Conservation (phyloP, 1,140 invertebrate species). For the Drosophila lowei region DNA sequence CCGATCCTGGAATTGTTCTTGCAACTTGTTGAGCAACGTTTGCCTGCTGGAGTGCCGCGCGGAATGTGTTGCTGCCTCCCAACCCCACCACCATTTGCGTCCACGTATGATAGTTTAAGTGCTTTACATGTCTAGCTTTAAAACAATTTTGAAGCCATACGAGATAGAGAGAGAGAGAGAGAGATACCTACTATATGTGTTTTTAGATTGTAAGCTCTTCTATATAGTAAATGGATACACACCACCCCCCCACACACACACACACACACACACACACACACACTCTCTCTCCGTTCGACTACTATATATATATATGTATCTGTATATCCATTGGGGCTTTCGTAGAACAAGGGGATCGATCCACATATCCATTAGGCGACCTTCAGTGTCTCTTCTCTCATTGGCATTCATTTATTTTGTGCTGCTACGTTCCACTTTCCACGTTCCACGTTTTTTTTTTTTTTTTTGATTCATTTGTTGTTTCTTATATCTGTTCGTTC, state of each 20-base stretch:
- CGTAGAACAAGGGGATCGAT: conserved; percentile 21
- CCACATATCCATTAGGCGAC: conserved; percentile 34
- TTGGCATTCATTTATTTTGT: conserved; percentile 73
- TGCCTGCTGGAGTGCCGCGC: conserved; percentile 57
- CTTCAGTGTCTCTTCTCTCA: conserved; percentile 75
- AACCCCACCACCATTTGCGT: background rate
- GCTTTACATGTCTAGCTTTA: conserved; percentile 52
- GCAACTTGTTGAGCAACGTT: conserved; percentile 59
- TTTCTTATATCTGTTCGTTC: conserved; percentile 37
- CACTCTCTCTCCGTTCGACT: background rate
- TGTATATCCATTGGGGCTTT: conserved; percentile 27
- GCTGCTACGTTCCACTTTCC: conserved; percentile 30
- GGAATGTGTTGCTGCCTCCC: conserved; percentile 5
- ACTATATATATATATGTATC: conserved; percentile 7
- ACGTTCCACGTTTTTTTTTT: background rate
- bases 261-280: background rate
- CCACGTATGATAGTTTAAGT: conserved; percentile 49
- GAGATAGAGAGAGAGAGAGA: background rate
- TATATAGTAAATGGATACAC: conserved; percentile 15
- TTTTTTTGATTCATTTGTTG: conserved; percentile 24
- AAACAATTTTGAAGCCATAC: conserved; percentile 66
- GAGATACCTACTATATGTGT: conserved; percentile 15
- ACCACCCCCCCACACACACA: background rate
- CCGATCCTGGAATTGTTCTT: conserved; percentile 24
- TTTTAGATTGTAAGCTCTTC: conserved; percentile 57